Base-by-base conservation (phyloP, 2,113 vertebrate species). In the Lophochroa leadbeateri region DNA sequence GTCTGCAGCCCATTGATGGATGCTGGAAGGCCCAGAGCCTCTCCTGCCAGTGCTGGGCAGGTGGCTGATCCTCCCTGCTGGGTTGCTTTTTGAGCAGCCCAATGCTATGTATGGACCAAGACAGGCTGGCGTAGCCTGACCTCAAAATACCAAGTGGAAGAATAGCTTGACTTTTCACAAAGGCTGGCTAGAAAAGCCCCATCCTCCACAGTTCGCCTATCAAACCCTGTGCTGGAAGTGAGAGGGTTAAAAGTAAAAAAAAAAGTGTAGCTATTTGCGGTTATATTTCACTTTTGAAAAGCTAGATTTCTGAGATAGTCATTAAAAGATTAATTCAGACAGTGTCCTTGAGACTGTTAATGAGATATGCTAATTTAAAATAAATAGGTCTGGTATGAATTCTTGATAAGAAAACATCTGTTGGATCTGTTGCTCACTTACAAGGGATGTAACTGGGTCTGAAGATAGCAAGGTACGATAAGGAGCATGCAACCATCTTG, bases 321-420 rank as follows among this genome's bases (percentile, higher is more conserved):
- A 96, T 97, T 96, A 97, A 97, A 97, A 97, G 95, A 97, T 90
- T 79, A 96, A 96, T 97, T 97, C 92, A 93, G 76, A 92, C 92
- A 95, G 70, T 97, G 96, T 98, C 96, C 97, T 98, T 98, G 97
- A 97, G 92, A 97, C 92, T 97, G 95, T 97, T 98, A 98, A 98
- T 97, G 94, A 98, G 97, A 98, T 98, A 98, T 97, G 97, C 96
- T 97, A 98, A 98, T 98, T 97, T 93, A 47, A 88, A 90, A 97
- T 97, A 98, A 98, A 98, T 97, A 97, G 60, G 78, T 93, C 94
- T 97, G 93, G 94, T 96, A 96, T 97, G 96, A 98, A 98, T 98
- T 96, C 94, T 95, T 97, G 97, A 98, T 98, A 97, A 98, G 97
- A 97, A 98, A 98, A 98, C 97, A 98, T 97, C 97, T 98, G 95